A percentile compares a stretch with the other conserved stretches of the same genome.
Conservation (phyloP, 1,140 invertebrate species). For the Drosophila sp. region DNA sequence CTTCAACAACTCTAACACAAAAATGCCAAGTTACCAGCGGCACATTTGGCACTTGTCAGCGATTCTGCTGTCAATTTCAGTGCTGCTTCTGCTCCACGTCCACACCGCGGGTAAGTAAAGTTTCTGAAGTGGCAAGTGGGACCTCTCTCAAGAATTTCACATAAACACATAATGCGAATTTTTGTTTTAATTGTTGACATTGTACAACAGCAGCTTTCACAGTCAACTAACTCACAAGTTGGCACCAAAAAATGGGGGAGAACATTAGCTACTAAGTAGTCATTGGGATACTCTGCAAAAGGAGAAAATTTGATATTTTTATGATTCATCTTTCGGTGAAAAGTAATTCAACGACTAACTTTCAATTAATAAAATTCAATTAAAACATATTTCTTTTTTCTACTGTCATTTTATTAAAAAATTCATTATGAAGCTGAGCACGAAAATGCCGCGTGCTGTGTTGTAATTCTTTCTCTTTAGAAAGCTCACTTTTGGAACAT, state of each 20-base stretch:
- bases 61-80: constrained; percentile 40
- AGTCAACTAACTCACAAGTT: constrained; percentile 13
- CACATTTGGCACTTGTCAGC: constrained; percentile 64
- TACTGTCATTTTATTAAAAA: background rate
- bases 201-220: constrained; percentile 20
- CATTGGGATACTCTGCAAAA: constrained; percentile 5
- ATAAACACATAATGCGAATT: constrained; percentile 46
- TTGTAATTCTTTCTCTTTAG: constrained; percentile 58
- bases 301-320: background rate
- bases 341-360: too few species aligned
- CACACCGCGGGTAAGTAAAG: constrained; percentile 64
- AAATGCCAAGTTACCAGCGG: constrained; percentile 57
- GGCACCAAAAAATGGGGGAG: background rate
- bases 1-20: constrained; percentile 51
- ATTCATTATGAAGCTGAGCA: constrained; percentile 1
- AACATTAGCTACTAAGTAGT: constrained; percentile 1
- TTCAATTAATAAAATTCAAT: constrained; percentile 1
- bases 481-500: constrained; percentile 70
- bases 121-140: constrained; percentile 1
- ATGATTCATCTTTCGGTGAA: background rate
- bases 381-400: background rate
- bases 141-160: constrained; percentile 63
- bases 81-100: constrained; percentile 61
- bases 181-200: constrained; percentile 66
- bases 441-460: constrained; percentile 26